Base-by-base conservation (phyloP, 2,888 invertebrate species). In the Cephus pygmeus region DNA sequence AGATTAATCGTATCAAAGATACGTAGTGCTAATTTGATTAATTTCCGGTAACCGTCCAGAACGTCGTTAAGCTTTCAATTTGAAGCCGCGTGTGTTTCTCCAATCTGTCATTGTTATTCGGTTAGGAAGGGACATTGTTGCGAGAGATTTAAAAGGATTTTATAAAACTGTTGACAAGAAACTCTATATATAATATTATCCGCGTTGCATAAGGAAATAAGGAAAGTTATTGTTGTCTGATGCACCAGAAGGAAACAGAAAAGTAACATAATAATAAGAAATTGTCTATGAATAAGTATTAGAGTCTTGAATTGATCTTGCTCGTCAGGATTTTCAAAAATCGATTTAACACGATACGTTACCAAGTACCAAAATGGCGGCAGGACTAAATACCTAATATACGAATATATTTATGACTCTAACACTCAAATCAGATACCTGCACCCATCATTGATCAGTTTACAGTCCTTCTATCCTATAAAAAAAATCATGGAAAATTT, bases 81-180 rank as follows among this genome's bases (percentile, higher is more conserved):
- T 30, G 30, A 23, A 69, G 31, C 33, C 1, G 69, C 40, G 4
- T 40, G 40, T 4, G 15, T 69, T 69, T 69, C 12, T 31, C 31
- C n/a, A 30, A 2, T 9, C 69, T 12, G 33, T 69, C 69, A 83
- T 88, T 86, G 82, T 85, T 82, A 81, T 83, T 80, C 69, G 80
- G 73, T 82, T 79, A 79, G 31, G 75, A 34, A 73, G 75, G 35
- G 34, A 76, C 73, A 77, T 77, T 74, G 73, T 77, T 77, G 77
- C 69, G 33, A 69, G 73, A 69, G 34, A 69, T 69, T 69, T 35
- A 69, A 68, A 36, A 77, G 23, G 34, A 69, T 68, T 75, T 75
- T 75, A 68, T 15, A 68, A 56, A 56, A 68, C 34, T 34, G 11
- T 68, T 68, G 34, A 34, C 56, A 23, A 33, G 34, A 9, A 30